Evolutionary conservation across 2,888 invertebrate genomes (phyloP).

Genomic region (Eremobia ochroleuca): DNA sequence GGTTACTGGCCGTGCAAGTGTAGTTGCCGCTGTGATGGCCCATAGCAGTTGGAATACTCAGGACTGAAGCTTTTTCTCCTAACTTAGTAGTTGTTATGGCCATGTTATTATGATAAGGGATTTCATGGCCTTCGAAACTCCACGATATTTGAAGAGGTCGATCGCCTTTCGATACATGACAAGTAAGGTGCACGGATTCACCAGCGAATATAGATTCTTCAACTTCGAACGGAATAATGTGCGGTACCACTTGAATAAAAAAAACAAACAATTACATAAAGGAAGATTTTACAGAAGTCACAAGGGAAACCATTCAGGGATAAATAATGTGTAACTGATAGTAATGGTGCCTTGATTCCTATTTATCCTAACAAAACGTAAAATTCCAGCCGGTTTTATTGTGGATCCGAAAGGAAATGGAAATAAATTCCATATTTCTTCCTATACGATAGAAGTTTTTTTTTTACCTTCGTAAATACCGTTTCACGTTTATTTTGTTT

Average conservation of each 20-base stretch:
- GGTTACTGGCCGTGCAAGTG: constrained; percentile 92
- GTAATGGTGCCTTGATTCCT: constrained; percentile 88
- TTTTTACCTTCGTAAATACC: background rate
- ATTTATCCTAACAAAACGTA: constrained; percentile 78
- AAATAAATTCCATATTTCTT: background rate
- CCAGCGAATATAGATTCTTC: constrained; percentile 93
- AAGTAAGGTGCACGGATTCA: constrained; percentile 92
- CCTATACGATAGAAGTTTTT: background rate
- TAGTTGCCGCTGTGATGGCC: constrained; percentile 92
- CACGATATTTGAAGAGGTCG: constrained; percentile 93
- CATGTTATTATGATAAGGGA: constrained; percentile 90
- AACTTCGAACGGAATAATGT: constrained; percentile 93
- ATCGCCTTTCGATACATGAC: constrained; percentile 93
- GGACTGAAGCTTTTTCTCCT: constrained; percentile 90
- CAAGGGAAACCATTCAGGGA: constrained; percentile 24
- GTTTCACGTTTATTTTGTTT: constrained; percentile 8
- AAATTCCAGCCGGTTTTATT: background rate
- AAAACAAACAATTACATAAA: constrained; percentile 44
- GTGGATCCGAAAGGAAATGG: constrained; percentile 6
- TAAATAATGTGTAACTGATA: constrained; percentile 21
- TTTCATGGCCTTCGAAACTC: constrained; percentile 92
- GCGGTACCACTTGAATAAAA: constrained; percentile 89
- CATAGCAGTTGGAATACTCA: constrained; percentile 91
- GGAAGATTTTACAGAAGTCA: constrained; percentile 13
- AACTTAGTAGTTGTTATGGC: constrained; percentile 90